Evolutionary conservation across 2,888 invertebrate genomes (phyloP).

Genomic region (Philhelius pedissequus): DNA sequence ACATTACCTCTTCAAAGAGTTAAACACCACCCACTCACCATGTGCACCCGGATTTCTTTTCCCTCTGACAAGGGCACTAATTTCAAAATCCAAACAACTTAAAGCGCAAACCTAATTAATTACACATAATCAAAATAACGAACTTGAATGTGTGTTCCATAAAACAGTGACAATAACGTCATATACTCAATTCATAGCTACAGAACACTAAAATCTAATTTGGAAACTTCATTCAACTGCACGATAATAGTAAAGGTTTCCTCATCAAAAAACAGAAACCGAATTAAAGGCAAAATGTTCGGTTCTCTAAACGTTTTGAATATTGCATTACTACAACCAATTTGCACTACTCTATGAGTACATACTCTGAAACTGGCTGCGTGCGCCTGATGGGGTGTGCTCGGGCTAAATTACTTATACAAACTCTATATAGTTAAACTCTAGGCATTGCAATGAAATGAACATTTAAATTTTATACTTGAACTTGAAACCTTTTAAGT

Average conservation of each 20-base stretch:
- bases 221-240: not conserved
- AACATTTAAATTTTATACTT: conserved; percentile 4
- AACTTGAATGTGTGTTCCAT: not conserved
- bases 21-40: too few species aligned
- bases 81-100: not conserved
- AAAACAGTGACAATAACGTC: not conserved
- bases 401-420: not conserved
- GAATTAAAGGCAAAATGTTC: conserved; percentile 8
- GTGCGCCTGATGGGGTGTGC: not conserved
- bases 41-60: too few species aligned
- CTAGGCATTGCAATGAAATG: not conserved
- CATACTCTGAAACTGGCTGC: not conserved
- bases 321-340: conserved; percentile 42
- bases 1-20: too few species aligned
- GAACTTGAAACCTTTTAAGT: conserved; percentile 42
- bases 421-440: not conserved
- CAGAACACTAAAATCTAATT: conserved; percentile 1
- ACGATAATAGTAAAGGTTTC: not conserved
- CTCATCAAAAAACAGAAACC: not conserved
- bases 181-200: not conserved
- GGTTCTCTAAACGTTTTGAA: conserved; percentile 1
- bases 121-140: not conserved
- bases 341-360: too few species aligned
- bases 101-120: not conserved
- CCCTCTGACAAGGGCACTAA: too few species aligned